Evolutionary conservation across 2,797 vertebrate genomes (phyloP), one percentile per base, ranked within the genome.

Genomic region (Myripristis murdjan): DNA sequence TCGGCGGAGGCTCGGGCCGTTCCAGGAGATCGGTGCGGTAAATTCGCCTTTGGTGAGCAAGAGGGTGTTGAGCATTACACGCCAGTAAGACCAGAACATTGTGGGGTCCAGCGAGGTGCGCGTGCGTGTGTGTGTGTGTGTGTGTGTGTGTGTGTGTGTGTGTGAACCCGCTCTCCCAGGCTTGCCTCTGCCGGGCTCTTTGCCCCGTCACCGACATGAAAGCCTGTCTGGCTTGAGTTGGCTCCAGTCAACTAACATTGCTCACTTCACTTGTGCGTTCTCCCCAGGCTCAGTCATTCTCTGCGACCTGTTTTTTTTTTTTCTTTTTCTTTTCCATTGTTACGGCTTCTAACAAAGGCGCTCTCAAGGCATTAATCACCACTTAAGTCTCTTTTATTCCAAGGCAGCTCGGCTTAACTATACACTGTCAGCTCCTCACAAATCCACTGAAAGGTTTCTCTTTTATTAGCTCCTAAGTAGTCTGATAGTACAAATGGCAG

Each of bases 21-120:
- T 70, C 77, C 75, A 86, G 55, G 64, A 71, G 64, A 73, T 51
- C 64, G 12, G 10, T 65, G 69, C 28, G 51, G 62, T 37, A 31
- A 70, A 68, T 53, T 66, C 64, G 54, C 68, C 59, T 73, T 16
- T 20, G 48, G 60, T 28, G 70, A 83, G 66, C 75, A 46, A 54
- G 64, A 67, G 51, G 72, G 77, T 70, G 58, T 79, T 39, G 48
- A 77, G 57, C 46, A 69, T 82, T 86, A 72, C 81, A 81, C 48
- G 18, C 64, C 73, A 76, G 60, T 70, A 73, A 70, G 71, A 55
- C 46, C 56, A 59, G 54, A 77, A 73, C 58, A 70, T 73, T 77
- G 23, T 66, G n/a, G 41, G 61, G 37, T 10, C 28, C 65, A 49
- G 70, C 59, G 69, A n/a, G n/a, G n/a, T n/a, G n/a, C n/a, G n/a